These are phyloP conservation scores for Xenopus borealis DNA, from an alignment of 2,113 vertebrate species.

Conservation along the genomic window DNA sequence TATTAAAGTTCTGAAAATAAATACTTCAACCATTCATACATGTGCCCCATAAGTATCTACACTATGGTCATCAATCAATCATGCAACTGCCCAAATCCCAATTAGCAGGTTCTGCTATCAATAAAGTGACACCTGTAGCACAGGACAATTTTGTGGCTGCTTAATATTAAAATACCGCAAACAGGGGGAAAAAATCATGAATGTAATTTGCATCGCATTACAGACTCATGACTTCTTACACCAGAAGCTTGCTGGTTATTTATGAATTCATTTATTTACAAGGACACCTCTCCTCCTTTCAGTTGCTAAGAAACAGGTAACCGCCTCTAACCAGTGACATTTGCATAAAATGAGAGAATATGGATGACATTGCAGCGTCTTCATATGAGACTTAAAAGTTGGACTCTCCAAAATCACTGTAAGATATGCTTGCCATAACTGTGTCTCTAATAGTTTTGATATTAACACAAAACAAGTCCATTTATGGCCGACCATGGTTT, in stretches of 20 bases:
- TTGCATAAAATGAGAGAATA: conserved; percentile 64
- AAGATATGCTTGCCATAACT: no score
- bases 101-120: conserved; percentile 53
- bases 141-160: conserved; percentile 16
- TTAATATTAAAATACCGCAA: conserved; percentile 51
- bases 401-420: no score
- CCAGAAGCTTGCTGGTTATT: conserved; percentile 62
- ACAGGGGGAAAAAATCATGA: conserved; percentile 36
- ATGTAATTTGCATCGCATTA: conserved; percentile 56
- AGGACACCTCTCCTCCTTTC: conserved; percentile 58
- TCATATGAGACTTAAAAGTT: no score
- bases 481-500: no score
- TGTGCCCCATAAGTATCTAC: no score
- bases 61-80: conserved; percentile 31
- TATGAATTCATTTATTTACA: conserved; percentile 68
- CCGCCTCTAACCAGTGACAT: conserved; percentile 61
- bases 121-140: conserved; percentile 51
- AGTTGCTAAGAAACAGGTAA: conserved; percentile 67
- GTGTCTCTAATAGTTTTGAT: no score
- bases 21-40: no score
- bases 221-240: conserved; percentile 54
- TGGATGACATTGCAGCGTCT: conserved; percentile 17
- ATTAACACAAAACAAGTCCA: no score
- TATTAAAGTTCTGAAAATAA: no score
- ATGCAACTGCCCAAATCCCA: conserved; percentile 22